Conservation (phyloP, 2,888 invertebrate species). For the Dryobotodes eremita region DNA sequence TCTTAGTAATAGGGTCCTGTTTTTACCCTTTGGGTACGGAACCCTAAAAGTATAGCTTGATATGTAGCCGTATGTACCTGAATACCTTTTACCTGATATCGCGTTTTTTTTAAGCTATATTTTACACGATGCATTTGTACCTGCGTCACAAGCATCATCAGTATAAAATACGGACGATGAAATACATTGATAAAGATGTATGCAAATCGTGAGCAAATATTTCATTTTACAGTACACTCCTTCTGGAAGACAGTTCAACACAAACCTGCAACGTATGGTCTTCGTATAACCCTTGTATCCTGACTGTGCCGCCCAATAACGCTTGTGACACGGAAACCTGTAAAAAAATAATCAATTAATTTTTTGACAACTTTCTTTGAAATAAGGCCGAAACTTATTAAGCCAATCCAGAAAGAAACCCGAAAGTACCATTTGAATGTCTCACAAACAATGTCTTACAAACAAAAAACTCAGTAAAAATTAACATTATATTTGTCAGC, state of each 20-base stretch:
- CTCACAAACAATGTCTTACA: background rate
- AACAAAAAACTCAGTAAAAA: no score
- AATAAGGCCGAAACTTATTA: background rate
- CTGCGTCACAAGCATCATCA: background rate
- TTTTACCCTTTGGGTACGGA: no score
- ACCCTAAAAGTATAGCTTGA: no score
- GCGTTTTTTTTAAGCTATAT: background rate
- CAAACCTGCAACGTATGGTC: conserved; percentile 96
- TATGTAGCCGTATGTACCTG: no score
- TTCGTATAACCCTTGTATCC: conserved; percentile 98
- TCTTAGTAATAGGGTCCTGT: no score
- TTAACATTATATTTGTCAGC: background rate
- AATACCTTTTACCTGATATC: no score
- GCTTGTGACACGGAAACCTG: conserved; percentile 97
- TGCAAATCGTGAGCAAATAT: background rate
- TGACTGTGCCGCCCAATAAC: conserved; percentile 97
- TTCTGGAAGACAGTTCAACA: background rate
- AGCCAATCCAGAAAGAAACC: background rate
- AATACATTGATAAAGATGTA: background rate
- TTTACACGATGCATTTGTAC: background rate
- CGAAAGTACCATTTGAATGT: background rate
- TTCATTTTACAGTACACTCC: background rate
- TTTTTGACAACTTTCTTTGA: no score
- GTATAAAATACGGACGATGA: no score
- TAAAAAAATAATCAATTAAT: conserved; percentile 54